Evolutionary conservation across 2,797 vertebrate species (phyloP).

Genomic region (Rousettus madagascariensis): DNA sequence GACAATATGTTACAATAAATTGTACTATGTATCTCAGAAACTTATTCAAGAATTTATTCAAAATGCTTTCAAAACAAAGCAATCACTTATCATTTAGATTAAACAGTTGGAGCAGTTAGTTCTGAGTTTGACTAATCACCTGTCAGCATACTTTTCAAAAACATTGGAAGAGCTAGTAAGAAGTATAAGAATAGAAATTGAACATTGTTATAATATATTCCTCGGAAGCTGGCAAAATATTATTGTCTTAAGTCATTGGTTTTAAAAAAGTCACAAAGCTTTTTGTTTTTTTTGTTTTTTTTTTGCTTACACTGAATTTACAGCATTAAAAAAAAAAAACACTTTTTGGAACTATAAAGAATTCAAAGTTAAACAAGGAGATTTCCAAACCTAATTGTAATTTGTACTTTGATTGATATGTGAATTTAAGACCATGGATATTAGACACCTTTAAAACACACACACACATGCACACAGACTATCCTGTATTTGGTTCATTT

Average conservation of each 20-base stretch:
- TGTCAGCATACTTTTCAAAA: slow-evolving; percentile 43
- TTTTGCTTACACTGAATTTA: neutral
- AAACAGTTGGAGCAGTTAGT: slow-evolving; percentile 43
- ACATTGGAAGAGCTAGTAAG: slow-evolving; percentile 14
- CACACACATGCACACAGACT: neutral
- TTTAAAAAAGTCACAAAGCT: slow-evolving; percentile 17
- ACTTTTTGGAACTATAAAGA: neutral
- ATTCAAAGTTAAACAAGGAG: neutral
- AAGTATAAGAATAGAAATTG: neutral
- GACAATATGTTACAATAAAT: neutral
- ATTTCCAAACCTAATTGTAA: neutral
- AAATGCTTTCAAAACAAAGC: slow-evolving; percentile 39
- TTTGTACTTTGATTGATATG: neutral
- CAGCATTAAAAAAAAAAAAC: neutral
- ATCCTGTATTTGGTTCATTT: neutral
- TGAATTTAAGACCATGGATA: neutral
- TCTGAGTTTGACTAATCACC: slow-evolving; percentile 57
- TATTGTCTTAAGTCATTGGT: neutral
- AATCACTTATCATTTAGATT: slow-evolving; percentile 59
- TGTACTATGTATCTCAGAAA: neutral
- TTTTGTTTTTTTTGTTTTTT: too few species aligned
- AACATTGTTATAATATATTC: slow-evolving; percentile 12
- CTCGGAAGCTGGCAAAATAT: neutral
- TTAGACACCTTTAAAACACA: neutral
- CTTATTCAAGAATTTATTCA: slow-evolving; percentile 46